These are phyloP conservation scores for Thymelicus acteon DNA, from an alignment of 2,888 invertebrate species.

Conservation along the genomic window DNA sequence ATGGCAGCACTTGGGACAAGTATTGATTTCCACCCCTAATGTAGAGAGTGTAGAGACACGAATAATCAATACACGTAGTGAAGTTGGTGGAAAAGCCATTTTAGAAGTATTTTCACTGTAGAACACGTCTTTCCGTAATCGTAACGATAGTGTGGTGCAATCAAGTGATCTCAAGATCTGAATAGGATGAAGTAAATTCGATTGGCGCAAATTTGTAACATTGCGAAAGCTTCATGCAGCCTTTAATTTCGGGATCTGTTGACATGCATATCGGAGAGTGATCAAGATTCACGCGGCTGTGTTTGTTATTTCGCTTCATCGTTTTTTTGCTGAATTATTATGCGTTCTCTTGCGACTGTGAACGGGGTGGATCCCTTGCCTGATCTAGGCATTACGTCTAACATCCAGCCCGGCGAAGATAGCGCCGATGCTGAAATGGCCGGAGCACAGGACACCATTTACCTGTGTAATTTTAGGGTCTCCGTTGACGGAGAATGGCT, in stretches of 20 bases:
- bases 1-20: slow-evolving; percentile 63
- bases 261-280: slow-evolving; percentile 66
- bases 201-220: background rate
- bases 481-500: slow-evolving; percentile 99
- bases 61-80: slow-evolving; percentile 74
- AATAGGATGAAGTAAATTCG: slow-evolving; percentile 27
- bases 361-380: slow-evolving; percentile 80
- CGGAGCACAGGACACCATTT: slow-evolving; percentile 97
- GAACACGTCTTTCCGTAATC: slow-evolving; percentile 15
- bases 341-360: slow-evolving; percentile 77
- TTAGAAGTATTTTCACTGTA: slow-evolving; percentile 51
- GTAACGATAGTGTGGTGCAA: slow-evolving; percentile 29
- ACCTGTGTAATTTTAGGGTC: slow-evolving; percentile 98
- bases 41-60: slow-evolving; percentile 47
- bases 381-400: slow-evolving; percentile 69
- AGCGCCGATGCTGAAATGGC: slow-evolving; percentile 87
- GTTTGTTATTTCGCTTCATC: slow-evolving; percentile 73
- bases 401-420: slow-evolving; percentile 62
- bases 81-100: slow-evolving; percentile 65
- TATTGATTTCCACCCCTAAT: slow-evolving; percentile 70
- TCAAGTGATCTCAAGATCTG: slow-evolving; percentile 21
- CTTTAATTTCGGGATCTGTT: slow-evolving; percentile 51
- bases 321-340: slow-evolving; percentile 81
- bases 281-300: slow-evolving; percentile 68
- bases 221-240: slow-evolving; percentile 41